A percentile compares a stretch with the other conserved stretches of the same genome.
phyloP scores from a whole-genome alignment of 2,113 vertebrate species.

The Puffinus mauretanicus region DNA sequence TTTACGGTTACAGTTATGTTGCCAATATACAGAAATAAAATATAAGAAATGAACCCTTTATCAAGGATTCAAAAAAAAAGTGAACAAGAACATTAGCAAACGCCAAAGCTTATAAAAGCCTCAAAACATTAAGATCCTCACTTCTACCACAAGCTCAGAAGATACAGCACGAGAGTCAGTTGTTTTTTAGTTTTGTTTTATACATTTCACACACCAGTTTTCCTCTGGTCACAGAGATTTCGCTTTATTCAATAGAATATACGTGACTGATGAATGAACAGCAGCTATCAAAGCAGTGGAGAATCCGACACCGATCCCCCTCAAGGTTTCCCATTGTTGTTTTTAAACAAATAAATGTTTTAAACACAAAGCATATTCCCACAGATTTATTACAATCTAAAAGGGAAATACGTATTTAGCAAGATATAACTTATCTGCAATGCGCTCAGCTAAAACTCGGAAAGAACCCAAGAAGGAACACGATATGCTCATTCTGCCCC shows the following conservation, averaged over 20 bases:
- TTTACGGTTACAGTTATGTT: neutral
- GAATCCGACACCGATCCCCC: neutral
- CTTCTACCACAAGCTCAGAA: neutral
- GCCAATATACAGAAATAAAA: slow-evolving; percentile 16
- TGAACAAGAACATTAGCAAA: neutral
- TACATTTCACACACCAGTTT: neutral
- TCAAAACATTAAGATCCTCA: neutral
- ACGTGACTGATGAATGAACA: neutral
- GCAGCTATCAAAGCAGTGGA: neutral
- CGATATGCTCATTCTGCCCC: neutral
- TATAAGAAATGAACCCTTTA: neutral
- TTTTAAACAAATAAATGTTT: neutral
- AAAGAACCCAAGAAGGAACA: neutral
- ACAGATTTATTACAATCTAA: neutral
- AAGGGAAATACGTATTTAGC: neutral
- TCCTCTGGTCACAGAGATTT: neutral
- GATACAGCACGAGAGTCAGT: neutral
- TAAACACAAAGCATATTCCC: neutral
- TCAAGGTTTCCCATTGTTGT: neutral
- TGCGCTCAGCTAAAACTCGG: neutral
- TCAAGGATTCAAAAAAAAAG: slow-evolving; percentile 24
- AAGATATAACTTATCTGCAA: neutral
- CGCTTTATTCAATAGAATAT: neutral
- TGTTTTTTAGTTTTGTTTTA: neutral
- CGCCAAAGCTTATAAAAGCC: neutral